Evolutionary conservation across 2,797 vertebrate genomes (phyloP).

Genomic region (Sparus aurata): DNA sequence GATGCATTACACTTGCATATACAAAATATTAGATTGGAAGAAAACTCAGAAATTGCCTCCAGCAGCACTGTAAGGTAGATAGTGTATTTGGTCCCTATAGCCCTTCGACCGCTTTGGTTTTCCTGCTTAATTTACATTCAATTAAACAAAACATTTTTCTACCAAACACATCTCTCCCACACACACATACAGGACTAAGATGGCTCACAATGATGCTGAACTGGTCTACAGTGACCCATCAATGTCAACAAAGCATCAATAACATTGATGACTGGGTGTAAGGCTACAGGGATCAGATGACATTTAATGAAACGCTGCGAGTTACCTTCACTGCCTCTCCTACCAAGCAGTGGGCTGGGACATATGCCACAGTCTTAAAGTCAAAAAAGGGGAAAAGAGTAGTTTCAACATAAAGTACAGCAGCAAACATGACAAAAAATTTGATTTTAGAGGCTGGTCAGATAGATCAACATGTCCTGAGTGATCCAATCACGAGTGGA

Average conservation of each 20-base stretch:
- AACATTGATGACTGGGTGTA: conserved; percentile 54
- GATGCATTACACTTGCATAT: neutral
- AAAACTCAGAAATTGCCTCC: neutral
- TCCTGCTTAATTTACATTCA: conserved; percentile 10
- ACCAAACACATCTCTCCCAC: conserved; percentile 32
- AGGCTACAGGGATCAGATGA: conserved; percentile 39
- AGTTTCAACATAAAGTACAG: conserved; percentile 41
- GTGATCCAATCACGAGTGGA: no score
- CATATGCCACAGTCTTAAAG: conserved; percentile 63
- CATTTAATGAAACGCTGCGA: conserved; percentile 20
- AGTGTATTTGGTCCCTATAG: neutral
- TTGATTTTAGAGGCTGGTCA: neutral
- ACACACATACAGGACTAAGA: conserved; percentile 13
- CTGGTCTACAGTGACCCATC: conserved; percentile 44
- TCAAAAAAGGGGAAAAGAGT: conserved; percentile 50
- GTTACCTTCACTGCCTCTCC: conserved; percentile 80
- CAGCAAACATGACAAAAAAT: neutral
- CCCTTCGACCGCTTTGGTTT: neutral
- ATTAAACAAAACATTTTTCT: conserved; percentile 13
- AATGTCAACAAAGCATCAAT: conserved; percentile 45
- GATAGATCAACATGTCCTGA: no score
- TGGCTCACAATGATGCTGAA: neutral
- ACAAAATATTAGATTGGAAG: no score
- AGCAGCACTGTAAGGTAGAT: neutral
- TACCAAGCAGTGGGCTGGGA: conserved; percentile 64